These are phyloP conservation scores for Sprattus sprattus DNA, from an alignment of 2,113 vertebrate species.

Conservation along the genomic window DNA sequence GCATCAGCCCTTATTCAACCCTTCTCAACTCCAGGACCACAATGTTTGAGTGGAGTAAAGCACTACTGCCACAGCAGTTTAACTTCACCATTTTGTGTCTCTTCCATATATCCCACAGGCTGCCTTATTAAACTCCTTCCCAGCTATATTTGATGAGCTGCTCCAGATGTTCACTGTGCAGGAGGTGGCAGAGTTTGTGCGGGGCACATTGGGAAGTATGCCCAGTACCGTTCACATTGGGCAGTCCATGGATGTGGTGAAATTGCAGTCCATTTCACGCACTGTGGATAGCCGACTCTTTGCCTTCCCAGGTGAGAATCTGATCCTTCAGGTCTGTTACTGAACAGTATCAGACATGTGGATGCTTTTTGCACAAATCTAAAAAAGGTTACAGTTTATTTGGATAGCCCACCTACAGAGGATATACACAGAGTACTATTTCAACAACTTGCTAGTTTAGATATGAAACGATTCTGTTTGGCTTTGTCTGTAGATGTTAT, in stretches of 20 bases:
- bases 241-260: slow-evolving; percentile 95
- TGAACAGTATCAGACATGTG: no score
- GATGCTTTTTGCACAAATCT: no score
- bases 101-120: slow-evolving; percentile 69
- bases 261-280: slow-evolving; percentile 92
- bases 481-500: no score
- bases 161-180: slow-evolving; percentile 96
- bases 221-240: slow-evolving; percentile 92
- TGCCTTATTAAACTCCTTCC: slow-evolving; percentile 94
- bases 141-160: slow-evolving; percentile 94
- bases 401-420: no score
- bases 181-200: slow-evolving; percentile 93
- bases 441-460: no score
- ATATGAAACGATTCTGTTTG: no score
- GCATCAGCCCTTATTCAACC: no score
- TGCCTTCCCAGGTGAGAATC: slow-evolving; percentile 85
- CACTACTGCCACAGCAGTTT: neutral
- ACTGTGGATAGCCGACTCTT: slow-evolving; percentile 95
- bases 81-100: neutral
- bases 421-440: no score
- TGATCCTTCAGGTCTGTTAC: neutral
- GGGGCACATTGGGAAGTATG: slow-evolving; percentile 93
- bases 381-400: no score
- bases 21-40: no score
- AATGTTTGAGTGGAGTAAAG: neutral